phyloP scores from a whole-genome alignment of 1,140 invertebrate genomes.

The Drepana arcuata region DNA sequence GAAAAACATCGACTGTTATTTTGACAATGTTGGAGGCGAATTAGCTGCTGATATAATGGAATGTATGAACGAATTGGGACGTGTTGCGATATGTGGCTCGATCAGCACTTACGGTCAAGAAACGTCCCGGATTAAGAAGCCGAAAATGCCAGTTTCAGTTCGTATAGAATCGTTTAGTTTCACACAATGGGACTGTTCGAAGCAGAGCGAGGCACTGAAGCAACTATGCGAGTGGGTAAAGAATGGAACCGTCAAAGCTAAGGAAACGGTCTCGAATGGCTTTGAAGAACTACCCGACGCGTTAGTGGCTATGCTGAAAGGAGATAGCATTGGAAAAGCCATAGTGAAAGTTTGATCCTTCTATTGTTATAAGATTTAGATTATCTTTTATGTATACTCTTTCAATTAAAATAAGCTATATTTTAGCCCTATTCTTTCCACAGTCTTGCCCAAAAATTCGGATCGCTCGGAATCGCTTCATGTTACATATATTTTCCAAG shows the following conservation, averaged over 20 bases:
- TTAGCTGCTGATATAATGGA: slow-evolving; percentile 67
- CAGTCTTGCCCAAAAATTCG: too few relatives aligned
- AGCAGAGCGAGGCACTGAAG: slow-evolving; percentile 37
- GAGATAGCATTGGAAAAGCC: slow-evolving; percentile 72
- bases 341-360: slow-evolving; percentile 70
- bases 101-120: slow-evolving; percentile 56
- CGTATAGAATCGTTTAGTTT: slow-evolving; percentile 31
- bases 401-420: too few relatives aligned
- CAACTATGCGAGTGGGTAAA: slow-evolving; percentile 62
- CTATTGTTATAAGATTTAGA: slow-evolving; percentile 7
- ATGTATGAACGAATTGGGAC: slow-evolving; percentile 73
- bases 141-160: slow-evolving; percentile 39
- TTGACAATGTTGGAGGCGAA: slow-evolving; percentile 73
- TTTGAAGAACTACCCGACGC: slow-evolving; percentile 73
- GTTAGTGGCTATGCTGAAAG: slow-evolving; percentile 70
- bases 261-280: slow-evolving; percentile 69
- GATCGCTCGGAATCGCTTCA: too few relatives aligned
- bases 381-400: too few relatives aligned
- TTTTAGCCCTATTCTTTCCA: too few relatives aligned
- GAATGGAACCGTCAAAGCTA: slow-evolving; percentile 68
- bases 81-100: slow-evolving; percentile 73
- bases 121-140: slow-evolving; percentile 18
- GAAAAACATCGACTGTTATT: slow-evolving; percentile 75
- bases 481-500: too few relatives aligned
- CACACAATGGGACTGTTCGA: slow-evolving; percentile 67